Conservation (phyloP, 2,797 vertebrate genomes). For the Sardinella longiceps region DNA sequence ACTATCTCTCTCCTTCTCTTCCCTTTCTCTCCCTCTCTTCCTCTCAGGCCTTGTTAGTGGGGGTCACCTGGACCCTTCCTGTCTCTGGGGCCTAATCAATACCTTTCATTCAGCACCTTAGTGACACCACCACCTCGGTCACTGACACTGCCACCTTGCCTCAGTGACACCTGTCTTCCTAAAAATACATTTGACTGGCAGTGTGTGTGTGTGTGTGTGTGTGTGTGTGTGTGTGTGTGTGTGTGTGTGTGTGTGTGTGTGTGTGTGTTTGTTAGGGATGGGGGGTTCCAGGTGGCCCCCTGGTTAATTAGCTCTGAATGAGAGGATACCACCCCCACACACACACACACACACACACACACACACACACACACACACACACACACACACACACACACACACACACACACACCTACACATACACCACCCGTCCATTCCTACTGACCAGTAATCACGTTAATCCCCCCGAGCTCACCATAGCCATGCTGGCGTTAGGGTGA, state of each 20-base stretch:
- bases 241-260: too few relatives aligned
- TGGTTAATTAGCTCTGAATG: constrained; percentile 38
- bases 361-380: too few relatives aligned
- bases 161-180: constrained; percentile 27
- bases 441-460: constrained; percentile 47
- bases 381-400: too few relatives aligned
- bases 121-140: constrained; percentile 30
- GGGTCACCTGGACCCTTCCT: constrained; percentile 42
- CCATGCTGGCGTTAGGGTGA: constrained; percentile 41
- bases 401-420: too few relatives aligned
- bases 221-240: too few relatives aligned
- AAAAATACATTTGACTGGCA: constrained; percentile 38
- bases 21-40: background rate
- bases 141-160: constrained; percentile 32
- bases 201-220: too few relatives aligned
- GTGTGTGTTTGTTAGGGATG: background rate
- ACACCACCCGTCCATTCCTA: constrained; percentile 38
- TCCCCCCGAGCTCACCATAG: constrained; percentile 36
- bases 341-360: too few relatives aligned
- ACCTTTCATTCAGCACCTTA: constrained; percentile 34
- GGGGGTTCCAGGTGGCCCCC: constrained; percentile 7
- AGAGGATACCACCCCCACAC: constrained; percentile 24
- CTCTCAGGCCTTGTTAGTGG: constrained; percentile 42
- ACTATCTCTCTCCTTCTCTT: too few relatives aligned
- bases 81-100: constrained; percentile 51